A percentile compares a stretch with the other conserved stretches of the same genome.
phyloP scores from a whole-genome alignment of 2,113 vertebrate genomes.

The Melanerpes formicivorus region DNA sequence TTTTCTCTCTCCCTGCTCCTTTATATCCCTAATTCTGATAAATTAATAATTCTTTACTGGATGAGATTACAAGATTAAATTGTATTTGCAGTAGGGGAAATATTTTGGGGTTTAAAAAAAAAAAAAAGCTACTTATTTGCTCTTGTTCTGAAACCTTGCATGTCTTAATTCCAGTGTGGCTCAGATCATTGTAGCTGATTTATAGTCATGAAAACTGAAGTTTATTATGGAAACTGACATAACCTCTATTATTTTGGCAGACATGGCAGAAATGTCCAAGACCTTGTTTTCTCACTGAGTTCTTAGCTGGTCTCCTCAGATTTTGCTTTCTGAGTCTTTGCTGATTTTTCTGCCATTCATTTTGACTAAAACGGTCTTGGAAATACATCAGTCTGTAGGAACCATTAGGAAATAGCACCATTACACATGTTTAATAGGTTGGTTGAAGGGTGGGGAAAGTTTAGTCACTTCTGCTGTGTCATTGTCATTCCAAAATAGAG shows the following conservation, averaged over 20 bases:
- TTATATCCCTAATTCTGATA: background rate
- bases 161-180: constrained; percentile 38
- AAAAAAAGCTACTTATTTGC: too few species aligned
- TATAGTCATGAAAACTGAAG: constrained; percentile 35
- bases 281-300: constrained; percentile 30
- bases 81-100: background rate
- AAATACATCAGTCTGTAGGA: constrained; percentile 39
- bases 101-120: background rate
- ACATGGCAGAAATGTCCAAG: constrained; percentile 41
- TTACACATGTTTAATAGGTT: constrained; percentile 24
- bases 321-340: constrained; percentile 40
- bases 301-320: constrained; percentile 47
- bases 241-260: constrained; percentile 46
- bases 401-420: constrained; percentile 24
- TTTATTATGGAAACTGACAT: constrained; percentile 70
- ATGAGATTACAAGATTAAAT: background rate
- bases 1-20: background rate
- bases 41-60: background rate
- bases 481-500: constrained; percentile 32
- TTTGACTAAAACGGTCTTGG: background rate
- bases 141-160: background rate
- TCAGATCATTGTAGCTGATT: constrained; percentile 21
- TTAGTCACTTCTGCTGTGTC: constrained; percentile 51
- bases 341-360: constrained; percentile 30
- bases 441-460: constrained; percentile 13